A percentile compares a stretch with the other conserved stretches of the same genome.
phyloP scores from a whole-genome alignment of 2,797 vertebrate species.

The Phrynocephalus forsythii region DNA sequence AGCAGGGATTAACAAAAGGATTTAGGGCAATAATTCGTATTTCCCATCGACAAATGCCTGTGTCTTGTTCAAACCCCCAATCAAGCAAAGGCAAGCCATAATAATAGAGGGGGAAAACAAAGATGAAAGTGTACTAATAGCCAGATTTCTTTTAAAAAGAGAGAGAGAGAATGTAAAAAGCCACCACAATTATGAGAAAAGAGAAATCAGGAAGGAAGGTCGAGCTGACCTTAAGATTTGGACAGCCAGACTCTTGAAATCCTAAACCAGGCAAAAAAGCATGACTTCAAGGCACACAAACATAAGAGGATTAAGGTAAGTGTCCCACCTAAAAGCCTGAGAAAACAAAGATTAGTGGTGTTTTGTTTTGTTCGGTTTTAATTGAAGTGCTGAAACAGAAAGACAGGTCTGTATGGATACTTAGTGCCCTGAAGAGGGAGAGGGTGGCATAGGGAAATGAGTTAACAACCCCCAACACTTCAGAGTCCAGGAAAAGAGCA shows the following conservation, averaged over 20 bases:
- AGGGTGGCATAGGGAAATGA: constrained; percentile 23
- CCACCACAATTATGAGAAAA: constrained; percentile 56
- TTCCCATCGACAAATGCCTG: background rate
- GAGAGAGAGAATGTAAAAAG: background rate
- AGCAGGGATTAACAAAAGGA: no score
- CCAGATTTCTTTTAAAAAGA: constrained; percentile 8
- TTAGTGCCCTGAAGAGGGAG: constrained; percentile 39
- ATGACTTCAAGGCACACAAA: constrained; percentile 77
- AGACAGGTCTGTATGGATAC: constrained; percentile 68
- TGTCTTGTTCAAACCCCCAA: background rate
- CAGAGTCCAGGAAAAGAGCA: constrained; percentile 57
- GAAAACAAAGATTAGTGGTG: constrained; percentile 77
- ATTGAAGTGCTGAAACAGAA: constrained; percentile 73
- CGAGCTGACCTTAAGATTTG: constrained; percentile 73
- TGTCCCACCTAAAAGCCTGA: constrained; percentile 77
- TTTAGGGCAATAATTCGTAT: background rate
- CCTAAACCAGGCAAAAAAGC: constrained; percentile 71
- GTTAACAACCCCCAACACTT: constrained; percentile 46
- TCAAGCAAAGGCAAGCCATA: background rate
- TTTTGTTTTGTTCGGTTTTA: constrained; percentile 35
- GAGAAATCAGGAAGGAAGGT: constrained; percentile 76
- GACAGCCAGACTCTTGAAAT: constrained; percentile 82
- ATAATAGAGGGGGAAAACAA: constrained; percentile 34
- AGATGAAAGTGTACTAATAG: background rate
- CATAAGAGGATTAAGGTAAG: constrained; percentile 83